Percentiles rank a stretch among this genome's conserved stretches.
Conservation (phyloP, 2,113 vertebrate species). For the Hepsetus odoe region DNA sequence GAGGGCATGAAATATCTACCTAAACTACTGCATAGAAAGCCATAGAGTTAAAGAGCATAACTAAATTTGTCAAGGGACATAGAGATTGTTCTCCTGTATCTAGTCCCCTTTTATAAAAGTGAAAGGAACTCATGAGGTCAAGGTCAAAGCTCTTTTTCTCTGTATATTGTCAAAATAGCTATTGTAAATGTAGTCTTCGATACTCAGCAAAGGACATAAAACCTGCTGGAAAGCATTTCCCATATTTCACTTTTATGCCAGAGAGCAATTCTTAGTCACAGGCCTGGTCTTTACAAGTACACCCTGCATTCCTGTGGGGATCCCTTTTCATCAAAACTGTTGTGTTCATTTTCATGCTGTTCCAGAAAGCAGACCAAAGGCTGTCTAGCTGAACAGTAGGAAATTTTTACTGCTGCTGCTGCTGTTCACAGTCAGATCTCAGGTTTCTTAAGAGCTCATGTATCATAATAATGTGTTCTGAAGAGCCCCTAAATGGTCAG, state of each 20-base stretch:
- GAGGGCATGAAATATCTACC: too few species aligned
- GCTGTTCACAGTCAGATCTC: conserved; percentile 3
- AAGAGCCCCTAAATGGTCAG: background rate
- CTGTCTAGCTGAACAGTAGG: conserved; percentile 31
- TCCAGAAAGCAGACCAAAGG: conserved; percentile 32
- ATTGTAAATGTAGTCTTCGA: background rate
- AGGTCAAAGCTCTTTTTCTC: background rate
- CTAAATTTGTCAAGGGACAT: too few species aligned
- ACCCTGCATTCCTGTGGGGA: conserved; percentile 3
- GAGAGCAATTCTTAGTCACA: conserved; percentile 26
- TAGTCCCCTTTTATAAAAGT: background rate
- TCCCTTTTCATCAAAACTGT: conserved; percentile 27
- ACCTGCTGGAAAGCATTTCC: background rate
- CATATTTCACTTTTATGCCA: background rate
- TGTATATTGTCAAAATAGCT: background rate
- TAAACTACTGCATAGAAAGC: too few species aligned
- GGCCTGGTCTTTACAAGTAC: conserved; percentile 25
- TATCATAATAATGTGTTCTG: conserved; percentile 30
- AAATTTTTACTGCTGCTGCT: conserved; percentile 16
- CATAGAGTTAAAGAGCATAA: too few species aligned
- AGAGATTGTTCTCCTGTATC: background rate
- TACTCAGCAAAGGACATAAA: background rate
- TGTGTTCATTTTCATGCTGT: conserved; percentile 27
- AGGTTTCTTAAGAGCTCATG: conserved; percentile 24
- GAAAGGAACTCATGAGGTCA: background rate